A percentile compares a stretch with the other conserved stretches of the same genome.
These are phyloP conservation scores for Aythya fuligula DNA, from an alignment of 2,797 vertebrate genomes.

Conservation along the genomic window DNA sequence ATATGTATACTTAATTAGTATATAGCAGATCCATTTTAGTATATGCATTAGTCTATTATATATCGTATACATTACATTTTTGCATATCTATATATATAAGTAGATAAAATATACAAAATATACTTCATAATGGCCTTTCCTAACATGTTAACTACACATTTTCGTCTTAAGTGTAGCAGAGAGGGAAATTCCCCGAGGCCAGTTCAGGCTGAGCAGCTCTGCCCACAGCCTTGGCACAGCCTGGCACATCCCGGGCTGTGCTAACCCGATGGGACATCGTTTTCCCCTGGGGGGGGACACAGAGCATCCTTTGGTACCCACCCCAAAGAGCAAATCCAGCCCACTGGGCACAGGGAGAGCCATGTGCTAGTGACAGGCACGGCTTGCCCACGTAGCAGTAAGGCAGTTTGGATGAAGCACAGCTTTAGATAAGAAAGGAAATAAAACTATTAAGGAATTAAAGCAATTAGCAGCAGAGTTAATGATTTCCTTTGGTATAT, in stretches of 20 bases:
- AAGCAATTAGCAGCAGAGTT: background rate
- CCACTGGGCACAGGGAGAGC: background rate
- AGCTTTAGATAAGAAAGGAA: background rate
- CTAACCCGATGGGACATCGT: background rate
- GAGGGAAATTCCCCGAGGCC: background rate
- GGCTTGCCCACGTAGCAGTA: background rate
- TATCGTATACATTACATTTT: background rate
- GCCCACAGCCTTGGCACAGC: background rate
- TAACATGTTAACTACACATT: background rate
- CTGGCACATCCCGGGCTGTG: background rate
- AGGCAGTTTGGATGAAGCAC: background rate
- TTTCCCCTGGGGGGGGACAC: background rate
- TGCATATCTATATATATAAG: background rate
- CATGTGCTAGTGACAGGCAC: rapidly evolving
- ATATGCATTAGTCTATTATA: background rate
- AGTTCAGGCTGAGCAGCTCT: background rate
- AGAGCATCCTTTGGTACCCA: background rate
- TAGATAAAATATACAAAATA: background rate
- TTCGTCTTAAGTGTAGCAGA: background rate
- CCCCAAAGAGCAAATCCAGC: background rate
- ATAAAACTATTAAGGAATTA: background rate
- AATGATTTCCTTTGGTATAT: background rate
- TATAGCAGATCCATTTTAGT: background rate
- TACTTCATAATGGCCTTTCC: background rate
- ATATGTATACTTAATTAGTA: background rate